phyloP scores from a whole-genome alignment of 1,140 invertebrate species.

The Drosophila littoralis region DNA sequence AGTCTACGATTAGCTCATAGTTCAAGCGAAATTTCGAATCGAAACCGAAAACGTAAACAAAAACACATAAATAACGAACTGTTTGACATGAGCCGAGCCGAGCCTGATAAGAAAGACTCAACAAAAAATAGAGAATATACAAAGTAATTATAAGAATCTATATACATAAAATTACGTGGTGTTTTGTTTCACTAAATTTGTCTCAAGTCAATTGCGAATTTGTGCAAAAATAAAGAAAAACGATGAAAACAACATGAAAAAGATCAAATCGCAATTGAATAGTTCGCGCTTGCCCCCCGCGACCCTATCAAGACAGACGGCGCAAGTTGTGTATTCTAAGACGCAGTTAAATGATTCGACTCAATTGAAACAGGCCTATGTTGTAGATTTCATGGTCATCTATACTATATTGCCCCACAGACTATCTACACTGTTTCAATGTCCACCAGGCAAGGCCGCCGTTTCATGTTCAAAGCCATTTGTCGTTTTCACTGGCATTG shows the following conservation, averaged over 20 bases:
- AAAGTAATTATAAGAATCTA: conserved; percentile 15
- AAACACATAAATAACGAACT: conserved; percentile 63
- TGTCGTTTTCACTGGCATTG: conserved; percentile 71
- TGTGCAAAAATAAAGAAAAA: conserved; percentile 2
- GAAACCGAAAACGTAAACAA: conserved; percentile 72
- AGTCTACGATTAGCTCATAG: conserved; percentile 51
- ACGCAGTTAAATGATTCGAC: conserved; percentile 59
- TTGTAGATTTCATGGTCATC: conserved; percentile 6
- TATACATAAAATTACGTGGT: conserved; percentile 24
- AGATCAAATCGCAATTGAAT: conserved; percentile 43
- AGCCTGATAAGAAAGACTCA: conserved; percentile 27
- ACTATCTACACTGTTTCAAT: conserved; percentile 31
- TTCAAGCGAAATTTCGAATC: conserved; percentile 40
- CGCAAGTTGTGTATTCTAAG: conserved; percentile 72
- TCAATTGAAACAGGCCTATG: conserved; percentile 44
- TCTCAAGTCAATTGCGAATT: conserved; percentile 9
- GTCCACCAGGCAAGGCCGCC: conserved; percentile 56
- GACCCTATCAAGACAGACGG: conserved; percentile 19
- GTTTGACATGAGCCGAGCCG: conserved; percentile 49
- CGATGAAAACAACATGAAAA: not conserved
- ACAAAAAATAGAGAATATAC: conserved; percentile 20
- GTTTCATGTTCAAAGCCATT: conserved; percentile 58
- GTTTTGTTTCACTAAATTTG: not conserved
- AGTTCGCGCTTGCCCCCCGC: conserved; percentile 17
- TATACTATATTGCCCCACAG: conserved; percentile 1